Percentiles rank a stretch among this genome's conserved stretches.
These are phyloP conservation scores for Rhinogobius similis DNA, from an alignment of 2,113 vertebrate genomes.

Conservation along the genomic window DNA sequence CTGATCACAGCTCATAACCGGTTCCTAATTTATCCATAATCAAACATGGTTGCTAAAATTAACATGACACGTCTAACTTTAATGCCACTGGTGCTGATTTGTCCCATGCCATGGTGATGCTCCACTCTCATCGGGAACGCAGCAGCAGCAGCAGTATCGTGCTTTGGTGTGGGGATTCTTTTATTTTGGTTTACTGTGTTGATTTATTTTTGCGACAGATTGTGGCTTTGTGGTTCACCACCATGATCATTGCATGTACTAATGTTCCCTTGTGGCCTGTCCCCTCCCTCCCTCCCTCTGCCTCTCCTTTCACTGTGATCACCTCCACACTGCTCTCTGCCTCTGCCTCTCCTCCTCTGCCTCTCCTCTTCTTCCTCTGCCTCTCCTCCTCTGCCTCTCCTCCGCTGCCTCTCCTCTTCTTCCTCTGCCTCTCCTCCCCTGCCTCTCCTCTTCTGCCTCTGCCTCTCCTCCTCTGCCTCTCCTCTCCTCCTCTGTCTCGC, in stretches of 20 bases:
- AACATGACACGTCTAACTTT: slow-evolving; percentile 24
- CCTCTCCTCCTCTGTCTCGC: not conserved
- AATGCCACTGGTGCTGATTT: not conserved
- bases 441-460: too few species aligned
- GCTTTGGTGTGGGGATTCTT: slow-evolving; percentile 53
- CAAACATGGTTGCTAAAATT: slow-evolving; percentile 12
- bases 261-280: slow-evolving; percentile 77
- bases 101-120: slow-evolving; percentile 57
- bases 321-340: not conserved
- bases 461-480: not conserved
- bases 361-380: slow-evolving; percentile 14
- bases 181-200: slow-evolving; percentile 41
- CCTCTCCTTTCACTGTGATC: not conserved
- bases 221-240: slow-evolving; percentile 75
- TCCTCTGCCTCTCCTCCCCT: too few species aligned
- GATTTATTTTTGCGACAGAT: slow-evolving; percentile 57
- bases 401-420: not conserved
- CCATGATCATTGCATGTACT: slow-evolving; percentile 85
- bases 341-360: slow-evolving; percentile 59
- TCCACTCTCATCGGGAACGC: slow-evolving; percentile 60
- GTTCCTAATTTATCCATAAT: not conserved
- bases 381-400: slow-evolving; percentile 60
- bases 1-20: not conserved
- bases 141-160: slow-evolving; percentile 35
- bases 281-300: slow-evolving; percentile 28